These are phyloP conservation scores for Coelogynopora nodosa DNA, from an alignment of 2,888 invertebrate species.

Conservation along the genomic window DNA sequence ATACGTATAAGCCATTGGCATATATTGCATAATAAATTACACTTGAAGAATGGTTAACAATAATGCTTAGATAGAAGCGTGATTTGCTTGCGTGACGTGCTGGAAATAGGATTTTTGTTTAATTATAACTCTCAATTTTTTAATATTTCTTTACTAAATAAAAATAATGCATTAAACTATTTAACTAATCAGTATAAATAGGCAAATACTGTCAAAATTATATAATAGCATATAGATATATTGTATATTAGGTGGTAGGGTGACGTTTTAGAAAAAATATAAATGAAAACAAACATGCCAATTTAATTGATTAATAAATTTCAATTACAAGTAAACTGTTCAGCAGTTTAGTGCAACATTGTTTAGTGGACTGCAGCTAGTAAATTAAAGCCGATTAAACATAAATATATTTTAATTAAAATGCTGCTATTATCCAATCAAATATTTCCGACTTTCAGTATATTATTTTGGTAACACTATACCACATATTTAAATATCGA, in stretches of 20 bases:
- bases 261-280: conserved; percentile 17
- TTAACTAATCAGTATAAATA: background rate
- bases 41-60: background rate
- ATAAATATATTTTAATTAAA: background rate
- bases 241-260: background rate
- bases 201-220: background rate
- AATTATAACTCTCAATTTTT: background rate
- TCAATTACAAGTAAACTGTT: background rate
- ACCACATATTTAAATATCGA: background rate
- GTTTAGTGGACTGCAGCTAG: background rate
- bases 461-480: background rate
- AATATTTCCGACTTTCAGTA: background rate
- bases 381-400: background rate
- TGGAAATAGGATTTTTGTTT: conserved; percentile 1
- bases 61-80: conserved; percentile 8
- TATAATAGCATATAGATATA: background rate
- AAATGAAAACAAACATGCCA: background rate
- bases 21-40: background rate
- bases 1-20: background rate
- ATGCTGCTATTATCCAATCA: background rate
- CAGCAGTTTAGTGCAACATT: background rate
- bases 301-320: background rate
- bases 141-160: background rate
- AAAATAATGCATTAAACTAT: conserved; percentile 30
- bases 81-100: conserved; percentile 4